Percentiles rank a stretch among this genome's conserved stretches.
Evolutionary conservation across 1,140 invertebrate genomes (phyloP).

Genomic region (Halesus radiatus): DNA sequence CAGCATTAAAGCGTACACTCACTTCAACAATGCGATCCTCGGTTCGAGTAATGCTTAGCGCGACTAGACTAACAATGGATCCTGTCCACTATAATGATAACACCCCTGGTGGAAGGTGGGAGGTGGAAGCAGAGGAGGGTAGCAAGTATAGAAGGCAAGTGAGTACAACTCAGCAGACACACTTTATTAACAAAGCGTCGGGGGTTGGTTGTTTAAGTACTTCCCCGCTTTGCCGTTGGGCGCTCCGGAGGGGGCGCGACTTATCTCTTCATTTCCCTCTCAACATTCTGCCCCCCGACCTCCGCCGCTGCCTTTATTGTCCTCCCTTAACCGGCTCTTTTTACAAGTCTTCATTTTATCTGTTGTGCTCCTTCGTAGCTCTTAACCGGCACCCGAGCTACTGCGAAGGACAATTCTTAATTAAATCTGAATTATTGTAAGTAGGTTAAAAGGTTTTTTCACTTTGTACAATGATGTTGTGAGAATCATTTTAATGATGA

Average conservation of each 20-base stretch:
- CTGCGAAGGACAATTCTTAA: no score
- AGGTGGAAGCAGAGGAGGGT: not conserved
- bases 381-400: no score
- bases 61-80: not conserved
- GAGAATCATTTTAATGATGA: no score
- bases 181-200: constrained; percentile 31
- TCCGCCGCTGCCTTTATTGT: constrained; percentile 15
- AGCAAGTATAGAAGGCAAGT: no score
- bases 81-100: not conserved
- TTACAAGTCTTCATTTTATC: constrained; percentile 11
- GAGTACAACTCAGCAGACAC: constrained; percentile 1
- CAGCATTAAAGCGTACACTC: no score
- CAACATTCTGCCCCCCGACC: constrained; percentile 17
- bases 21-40: no score
- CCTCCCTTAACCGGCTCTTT: constrained; percentile 20
- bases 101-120: not conserved
- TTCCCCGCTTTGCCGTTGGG: not conserved
- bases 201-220: constrained; percentile 19
- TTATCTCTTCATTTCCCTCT: constrained; percentile 38
- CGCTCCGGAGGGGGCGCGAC: constrained; percentile 2
- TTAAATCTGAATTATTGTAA: no score
- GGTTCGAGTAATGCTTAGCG: constrained; percentile 6
- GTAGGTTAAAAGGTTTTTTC: no score
- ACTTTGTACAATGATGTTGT: no score
- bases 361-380: no score